Base-by-base conservation (phyloP, 2,113 vertebrate species). In the Sus scrofa region DNA sequence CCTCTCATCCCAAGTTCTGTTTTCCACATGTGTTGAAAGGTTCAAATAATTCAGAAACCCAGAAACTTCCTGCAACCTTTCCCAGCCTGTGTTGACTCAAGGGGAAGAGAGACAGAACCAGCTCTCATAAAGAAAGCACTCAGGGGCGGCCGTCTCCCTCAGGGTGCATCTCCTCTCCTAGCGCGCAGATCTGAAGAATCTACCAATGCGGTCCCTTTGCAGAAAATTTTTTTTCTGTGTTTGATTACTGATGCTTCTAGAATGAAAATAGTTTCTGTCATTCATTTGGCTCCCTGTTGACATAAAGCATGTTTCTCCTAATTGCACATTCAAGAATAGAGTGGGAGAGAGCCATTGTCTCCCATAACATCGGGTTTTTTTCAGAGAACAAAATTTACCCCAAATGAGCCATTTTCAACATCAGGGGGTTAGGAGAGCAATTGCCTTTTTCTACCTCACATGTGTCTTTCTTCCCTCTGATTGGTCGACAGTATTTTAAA, bases 251-350 rank as follows among this genome's bases (percentile, higher is more conserved):
- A 83, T 54, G 26, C 8, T 91, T 94, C 54, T 89, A 34, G 62
- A 96, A 94, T 87, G 34, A 96, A 96, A 86, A 30, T 8, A 44
- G 58, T 94, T 89, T 94, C 52, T 4, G 44, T 82, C 63, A 83
- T 63, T 95, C 54, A 81, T 83, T 79, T 56, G 8, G 19, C 27
- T 89, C 79, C 67, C 86, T 78, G 44, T 90, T 89, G 86, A 75
- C 30, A 27, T 26, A 88, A 94, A 56, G n/a, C 24, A 54, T 4
- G 18, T 56, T 65, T 95, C 19, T 89, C 81, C 96, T 71, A 67
- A 95, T 94, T 87, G 85, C 63, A 85, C 9, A 68, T 73, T 86
- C 11, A 86, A 96, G 78, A 96, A 74, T 19, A 34, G 52, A 18
- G 4, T 87, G 37, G 74, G 52, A 87, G 56, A 89, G 91, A 86